Base-by-base conservation (phyloP, 1,140 invertebrate genomes). In the Drosophila grimshawi region DNA sequence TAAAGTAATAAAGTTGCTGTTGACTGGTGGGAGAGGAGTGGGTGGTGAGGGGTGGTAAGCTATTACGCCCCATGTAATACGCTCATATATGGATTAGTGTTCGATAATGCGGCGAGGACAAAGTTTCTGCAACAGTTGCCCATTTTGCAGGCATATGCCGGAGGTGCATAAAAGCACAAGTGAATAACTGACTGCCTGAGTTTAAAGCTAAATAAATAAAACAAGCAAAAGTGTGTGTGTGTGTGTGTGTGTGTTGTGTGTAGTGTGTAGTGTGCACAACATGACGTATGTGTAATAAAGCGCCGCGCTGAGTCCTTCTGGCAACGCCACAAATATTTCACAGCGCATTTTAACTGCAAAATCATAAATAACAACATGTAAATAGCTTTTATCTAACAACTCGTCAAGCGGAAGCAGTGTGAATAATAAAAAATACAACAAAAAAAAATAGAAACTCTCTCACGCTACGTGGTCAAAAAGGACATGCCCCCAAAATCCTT, bases 311-410 rank as follows among this genome's bases (percentile, higher is more conserved):
- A 68, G 65, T 61, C 43, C 66, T 61, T 69, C 19, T 56, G 45
- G 41, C 64, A 52, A 57, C 39, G 70, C 64, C 61, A 59, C 64
- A 55, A 63, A 86, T 79, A 86, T 82, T 82, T 89, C 85, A 83
- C 74, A 72, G 66, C 86, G 80, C 83, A 88, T 83, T 89, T 88
- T 78, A 89, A 86, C 85, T 85, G 85, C 85, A 89, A 88, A 88
- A 89, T 89, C 85, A 88, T 88, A 88, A 88, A 88, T 88, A 88
- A 88, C 83, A 88, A 89, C 80, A 88, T 89, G 85, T 88, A 89
- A 88, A 88, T 88, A 89, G 85, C 85, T 89, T 89, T 88, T 88
- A 88, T 88, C 85, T 89, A 88, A 89, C 85, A 85, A 86, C 85
- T 86, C 83, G 83, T 86, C 83, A 86, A 79, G 85, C 83, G 85